Conservation (phyloP, 1,140 invertebrate species). For the Drosophila guanche region DNA sequence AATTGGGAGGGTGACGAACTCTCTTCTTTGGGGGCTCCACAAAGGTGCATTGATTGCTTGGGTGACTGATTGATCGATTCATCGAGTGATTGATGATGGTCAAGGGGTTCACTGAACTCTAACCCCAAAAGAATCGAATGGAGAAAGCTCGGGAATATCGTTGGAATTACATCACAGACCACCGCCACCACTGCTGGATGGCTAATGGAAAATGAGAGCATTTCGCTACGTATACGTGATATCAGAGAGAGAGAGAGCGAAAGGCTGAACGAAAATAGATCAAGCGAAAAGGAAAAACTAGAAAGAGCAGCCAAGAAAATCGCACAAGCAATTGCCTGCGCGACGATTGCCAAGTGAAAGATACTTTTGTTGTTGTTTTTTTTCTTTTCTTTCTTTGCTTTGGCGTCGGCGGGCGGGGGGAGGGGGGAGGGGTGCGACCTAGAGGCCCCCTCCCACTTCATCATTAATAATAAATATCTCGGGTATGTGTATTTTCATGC, state of each 20-base stretch:
- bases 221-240: constrained; percentile 64
- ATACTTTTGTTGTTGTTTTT: constrained; percentile 51
- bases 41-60: not conserved
- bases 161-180: constrained; percentile 48
- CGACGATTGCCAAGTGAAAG: constrained; percentile 32
- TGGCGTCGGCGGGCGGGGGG: constrained; percentile 3
- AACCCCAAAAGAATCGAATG: not conserved
- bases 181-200: constrained; percentile 24
- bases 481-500: constrained; percentile 44
- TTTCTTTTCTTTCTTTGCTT: constrained; percentile 6
- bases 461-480: constrained; percentile 45
- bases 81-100: constrained; percentile 30
- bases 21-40: constrained; percentile 5
- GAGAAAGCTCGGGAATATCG: constrained; percentile 6
- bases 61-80: too few species aligned
- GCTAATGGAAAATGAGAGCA: constrained; percentile 44
- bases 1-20: constrained; percentile 37
- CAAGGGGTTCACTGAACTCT: constrained; percentile 19
- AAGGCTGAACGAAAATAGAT: constrained; percentile 68
- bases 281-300: constrained; percentile 60
- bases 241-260: constrained; percentile 7
- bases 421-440: constrained; percentile 14
- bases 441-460: constrained; percentile 34
- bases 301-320: constrained; percentile 56
- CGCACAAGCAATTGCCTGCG: constrained; percentile 11